Conservation (phyloP, 2,888 invertebrate genomes). For the Microctonus hyperodae region DNA sequence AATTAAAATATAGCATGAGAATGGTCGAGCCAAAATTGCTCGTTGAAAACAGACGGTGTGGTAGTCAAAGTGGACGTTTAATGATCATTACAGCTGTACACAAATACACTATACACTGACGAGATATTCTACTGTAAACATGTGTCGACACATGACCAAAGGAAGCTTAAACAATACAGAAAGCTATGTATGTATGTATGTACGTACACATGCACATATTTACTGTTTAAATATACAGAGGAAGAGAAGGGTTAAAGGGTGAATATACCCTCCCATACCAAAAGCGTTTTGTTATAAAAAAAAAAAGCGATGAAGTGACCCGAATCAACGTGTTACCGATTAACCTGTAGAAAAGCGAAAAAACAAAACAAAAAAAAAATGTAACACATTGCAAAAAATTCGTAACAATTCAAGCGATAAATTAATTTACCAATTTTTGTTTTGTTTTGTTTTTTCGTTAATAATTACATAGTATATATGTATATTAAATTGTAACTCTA, state of each 20-base stretch:
- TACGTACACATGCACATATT: neutral
- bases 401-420: too few relatives aligned
- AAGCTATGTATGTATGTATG: neutral
- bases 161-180: neutral
- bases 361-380: slow-evolving; percentile 25
- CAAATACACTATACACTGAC: neutral
- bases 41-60: neutral
- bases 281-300: neutral
- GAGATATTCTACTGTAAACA: neutral
- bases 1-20: neutral
- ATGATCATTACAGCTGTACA: neutral
- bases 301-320: neutral
- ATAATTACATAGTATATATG: too few relatives aligned
- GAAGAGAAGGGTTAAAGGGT: neutral
- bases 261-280: neutral
- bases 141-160: neutral
- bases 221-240: neutral
- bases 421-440: too few relatives aligned
- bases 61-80: neutral
- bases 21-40: neutral
- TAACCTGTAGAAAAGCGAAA: slow-evolving; percentile 23
- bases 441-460: too few relatives aligned
- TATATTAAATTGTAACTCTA: too few relatives aligned
- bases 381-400: neutral
- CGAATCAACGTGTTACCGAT: neutral